These are phyloP conservation scores for Oryzias celebensis DNA, from an alignment of 2,113 vertebrate genomes.

Conservation along the genomic window DNA sequence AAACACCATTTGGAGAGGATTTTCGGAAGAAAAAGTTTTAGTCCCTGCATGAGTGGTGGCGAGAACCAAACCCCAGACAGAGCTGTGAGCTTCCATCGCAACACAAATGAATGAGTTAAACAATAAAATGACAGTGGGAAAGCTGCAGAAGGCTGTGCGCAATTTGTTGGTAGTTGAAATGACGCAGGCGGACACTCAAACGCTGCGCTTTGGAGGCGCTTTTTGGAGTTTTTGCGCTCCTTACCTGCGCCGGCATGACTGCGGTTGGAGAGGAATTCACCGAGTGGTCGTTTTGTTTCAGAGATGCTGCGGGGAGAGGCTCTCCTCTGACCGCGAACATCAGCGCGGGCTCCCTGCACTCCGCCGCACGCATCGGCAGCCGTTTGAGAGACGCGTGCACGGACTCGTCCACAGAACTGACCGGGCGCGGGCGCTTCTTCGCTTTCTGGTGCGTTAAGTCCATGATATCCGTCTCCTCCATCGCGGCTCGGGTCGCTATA, in stretches of 20 bases:
- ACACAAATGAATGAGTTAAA: neutral
- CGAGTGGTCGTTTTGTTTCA: conserved; percentile 74
- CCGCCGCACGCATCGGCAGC: conserved; percentile 65
- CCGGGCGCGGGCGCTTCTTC: conserved; percentile 74
- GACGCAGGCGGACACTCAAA: neutral
- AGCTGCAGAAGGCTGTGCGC: neutral
- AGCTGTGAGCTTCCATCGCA: too few species aligned
- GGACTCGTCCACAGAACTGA: conserved; percentile 71
- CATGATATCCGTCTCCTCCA: conserved; percentile 78
- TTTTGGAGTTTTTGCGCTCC: too few species aligned
- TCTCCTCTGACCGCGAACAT: conserved; percentile 68
- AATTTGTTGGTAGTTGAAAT: neutral
- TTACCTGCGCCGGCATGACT: conserved; percentile 76
- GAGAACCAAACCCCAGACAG: neutral
- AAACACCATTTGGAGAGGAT: conserved; percentile 68
- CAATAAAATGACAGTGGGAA: neutral
- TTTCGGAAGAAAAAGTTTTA: conserved; percentile 51
- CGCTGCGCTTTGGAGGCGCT: too few species aligned
- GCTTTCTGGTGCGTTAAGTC: conserved; percentile 77
- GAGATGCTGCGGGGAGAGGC: conserved; percentile 63
- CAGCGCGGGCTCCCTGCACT: conserved; percentile 65
- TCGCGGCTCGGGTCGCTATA: conserved; percentile 33
- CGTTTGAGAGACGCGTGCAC: conserved; percentile 72
- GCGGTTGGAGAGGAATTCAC: conserved; percentile 68
- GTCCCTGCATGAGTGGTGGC: neutral